Base-by-base conservation (phyloP, 2,113 vertebrate genomes). In the Merops nubicus region DNA sequence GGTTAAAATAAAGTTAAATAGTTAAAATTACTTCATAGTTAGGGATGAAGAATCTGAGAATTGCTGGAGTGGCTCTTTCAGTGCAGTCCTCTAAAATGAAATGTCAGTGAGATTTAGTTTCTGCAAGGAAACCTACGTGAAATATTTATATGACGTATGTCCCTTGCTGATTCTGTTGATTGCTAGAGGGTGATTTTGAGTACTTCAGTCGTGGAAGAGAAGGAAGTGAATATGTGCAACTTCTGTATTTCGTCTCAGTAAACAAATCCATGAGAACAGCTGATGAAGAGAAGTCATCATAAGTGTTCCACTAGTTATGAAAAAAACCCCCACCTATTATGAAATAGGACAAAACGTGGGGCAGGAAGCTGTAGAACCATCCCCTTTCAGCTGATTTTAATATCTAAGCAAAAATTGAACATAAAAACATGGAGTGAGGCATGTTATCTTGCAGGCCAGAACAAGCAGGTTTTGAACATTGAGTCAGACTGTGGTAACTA, bases 101-200 rank as follows among this genome's bases (percentile, higher is more conserved):
- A 45, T 9, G 29, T 82, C 22, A n/a, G 20, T 63, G 89, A 60
- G 22, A 31, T 72, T 29, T 42, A 43, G 38, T 68, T 96, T 96
- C 54, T 85, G 25, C n/a, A 85, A 33, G 85, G 29, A 89, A 73
- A 45, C 40, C 23, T 88, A 11, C 40, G 25, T 93, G 60, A 88
- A 0, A 64, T 93, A 50, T 88, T 93, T 91, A 26, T 67, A 42
- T 89, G 62, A 82, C 29, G 72, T 88, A 1, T 1, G 5, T 86
- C 22, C n/a, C 33, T 85, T 88, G 40, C 56, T 85, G 38, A 45
- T 81, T 67, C 15, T 88, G 15, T 72, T 57, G 31, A 51, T 56
- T 94, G 33, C 22, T 82, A 31, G 36, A 25, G 43, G 47, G n/a
- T 69, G 43, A 34, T 93, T 90, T 57, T 38, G 60, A 95, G 56